Percentiles rank a stretch among this genome's conserved stretches.
phyloP scores from a whole-genome alignment of 2,113 vertebrate genomes.

The human (Homo sapiens) region GRCh38 chr1:53157501-53158000 shows the following conservation, averaged over 20 bases:
- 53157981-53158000: too few species aligned
- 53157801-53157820: too few species aligned
- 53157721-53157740: not conserved
- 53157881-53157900: too few species aligned
- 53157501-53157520: not conserved
- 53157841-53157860: too few species aligned
- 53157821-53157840: too few species aligned
- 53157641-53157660: not conserved
- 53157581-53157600: not conserved
- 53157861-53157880: too few species aligned
- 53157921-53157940: too few species aligned
- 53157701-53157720: not conserved
- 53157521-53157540: not conserved
- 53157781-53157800: too few species aligned
- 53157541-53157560: not conserved
- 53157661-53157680: not conserved
- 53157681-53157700: not conserved
- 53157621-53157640: not conserved
- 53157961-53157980: too few species aligned
- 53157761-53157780: too few species aligned
- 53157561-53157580: not conserved
- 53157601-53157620: not conserved
- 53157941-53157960: too few species aligned
- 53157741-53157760: not conserved
- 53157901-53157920: too few species aligned